These are phyloP conservation scores for Daubentonia madagascariensis DNA, from an alignment of 2,113 vertebrate genomes.

Conservation along the genomic window DNA sequence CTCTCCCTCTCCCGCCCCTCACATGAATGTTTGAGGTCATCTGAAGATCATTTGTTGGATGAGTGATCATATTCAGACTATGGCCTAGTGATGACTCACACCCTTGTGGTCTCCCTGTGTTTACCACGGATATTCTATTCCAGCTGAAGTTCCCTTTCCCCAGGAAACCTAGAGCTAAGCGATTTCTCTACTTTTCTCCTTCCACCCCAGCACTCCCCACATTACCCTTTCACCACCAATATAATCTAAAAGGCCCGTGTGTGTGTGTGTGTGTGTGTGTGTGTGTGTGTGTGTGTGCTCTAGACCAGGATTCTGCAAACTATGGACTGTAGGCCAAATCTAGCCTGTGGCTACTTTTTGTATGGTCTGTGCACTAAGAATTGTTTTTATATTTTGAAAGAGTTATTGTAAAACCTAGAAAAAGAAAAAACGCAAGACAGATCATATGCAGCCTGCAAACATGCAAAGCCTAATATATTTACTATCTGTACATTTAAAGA, in stretches of 20 bases:
- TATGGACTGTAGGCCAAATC: neutral
- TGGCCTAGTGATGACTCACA: conserved; percentile 36
- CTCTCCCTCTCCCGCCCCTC: neutral
- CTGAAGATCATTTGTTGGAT: conserved; percentile 54
- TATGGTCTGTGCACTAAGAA: neutral
- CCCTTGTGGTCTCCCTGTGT: conserved; percentile 58
- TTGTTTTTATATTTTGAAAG: neutral
- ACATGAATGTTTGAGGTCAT: conserved; percentile 49
- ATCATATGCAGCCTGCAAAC: neutral
- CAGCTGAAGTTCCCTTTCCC: conserved; percentile 66
- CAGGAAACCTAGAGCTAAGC: conserved; percentile 25
- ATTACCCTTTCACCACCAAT: neutral
- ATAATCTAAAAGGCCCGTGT: neutral
- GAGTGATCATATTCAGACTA: neutral
- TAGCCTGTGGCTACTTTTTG: neutral
- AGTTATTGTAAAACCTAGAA: neutral
- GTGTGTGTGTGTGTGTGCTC: neutral
- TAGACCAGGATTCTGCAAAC: neutral
- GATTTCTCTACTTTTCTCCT: conserved; percentile 18
- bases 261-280: neutral
- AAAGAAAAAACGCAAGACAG: neutral
- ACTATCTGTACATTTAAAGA: neutral
- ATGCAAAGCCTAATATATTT: neutral
- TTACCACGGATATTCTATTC: conserved; percentile 56
- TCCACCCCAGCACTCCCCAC: neutral